phyloP scores from a whole-genome alignment of 2,797 vertebrate species.

The Eurystomus glaucurus region DNA sequence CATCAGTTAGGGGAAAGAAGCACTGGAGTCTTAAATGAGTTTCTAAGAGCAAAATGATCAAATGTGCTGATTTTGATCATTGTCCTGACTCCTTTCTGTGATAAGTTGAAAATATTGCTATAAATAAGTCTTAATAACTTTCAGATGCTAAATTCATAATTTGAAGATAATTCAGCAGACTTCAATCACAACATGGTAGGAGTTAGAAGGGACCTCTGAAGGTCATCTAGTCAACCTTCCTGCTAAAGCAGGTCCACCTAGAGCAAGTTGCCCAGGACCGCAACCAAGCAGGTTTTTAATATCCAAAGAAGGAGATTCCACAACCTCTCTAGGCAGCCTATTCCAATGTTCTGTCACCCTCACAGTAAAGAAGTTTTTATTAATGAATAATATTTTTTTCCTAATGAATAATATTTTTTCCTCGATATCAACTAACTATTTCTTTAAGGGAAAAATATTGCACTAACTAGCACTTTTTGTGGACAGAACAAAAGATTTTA shows the following conservation, averaged over 20 bases:
- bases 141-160: not conserved
- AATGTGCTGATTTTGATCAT: not conserved
- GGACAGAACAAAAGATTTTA: not conserved
- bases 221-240: not conserved
- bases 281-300: not conserved
- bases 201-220: not conserved
- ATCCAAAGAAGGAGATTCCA: not conserved
- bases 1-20: not conserved
- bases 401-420: not conserved
- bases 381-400: not conserved
- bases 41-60: not conserved
- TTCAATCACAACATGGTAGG: not conserved
- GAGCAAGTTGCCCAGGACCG: not conserved
- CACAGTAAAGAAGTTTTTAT: not conserved
- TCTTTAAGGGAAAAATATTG: not conserved
- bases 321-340: not conserved
- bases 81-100: not conserved
- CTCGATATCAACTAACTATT: not conserved
- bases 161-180: not conserved
- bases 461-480: not conserved
- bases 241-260: not conserved
- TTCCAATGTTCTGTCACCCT: not conserved
- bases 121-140: not conserved
- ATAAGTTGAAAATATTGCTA: not conserved
- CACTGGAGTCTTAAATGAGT: not conserved